phyloP scores from a whole-genome alignment of 2,888 invertebrate species.

The Polydrusus tereticollis region DNA sequence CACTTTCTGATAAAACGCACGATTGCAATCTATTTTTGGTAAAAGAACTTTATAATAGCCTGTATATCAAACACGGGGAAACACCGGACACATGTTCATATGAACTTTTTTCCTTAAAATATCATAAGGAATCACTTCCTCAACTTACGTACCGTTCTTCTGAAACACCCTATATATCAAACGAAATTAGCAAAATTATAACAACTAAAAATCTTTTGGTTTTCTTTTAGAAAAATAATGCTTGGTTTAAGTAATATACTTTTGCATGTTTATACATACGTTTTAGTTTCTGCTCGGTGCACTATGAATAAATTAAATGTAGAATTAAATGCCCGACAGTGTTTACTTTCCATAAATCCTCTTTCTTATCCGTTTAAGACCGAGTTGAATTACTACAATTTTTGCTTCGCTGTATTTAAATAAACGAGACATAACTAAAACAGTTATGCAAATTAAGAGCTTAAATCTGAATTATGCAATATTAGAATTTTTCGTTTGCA shows the following conservation, averaged over 20 bases:
- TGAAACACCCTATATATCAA: neutral
- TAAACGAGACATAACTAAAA: neutral
- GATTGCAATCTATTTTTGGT: too few relatives aligned
- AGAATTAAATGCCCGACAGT: conserved; percentile 10
- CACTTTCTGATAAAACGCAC: too few relatives aligned
- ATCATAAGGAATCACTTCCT: too few relatives aligned
- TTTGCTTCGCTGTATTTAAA: conserved; percentile 8
- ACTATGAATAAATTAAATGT: conserved; percentile 8
- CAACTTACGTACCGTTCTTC: too few relatives aligned
- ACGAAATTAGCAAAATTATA: neutral
- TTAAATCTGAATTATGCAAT: neutral
- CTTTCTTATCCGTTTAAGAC: neutral
- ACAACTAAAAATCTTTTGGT: neutral
- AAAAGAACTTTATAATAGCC: too few relatives aligned
- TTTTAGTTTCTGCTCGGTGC: conserved; percentile 7
- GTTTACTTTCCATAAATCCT: conserved; percentile 13
- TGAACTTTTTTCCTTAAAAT: too few relatives aligned
- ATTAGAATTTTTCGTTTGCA: neutral
- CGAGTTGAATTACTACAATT: conserved; percentile 6
- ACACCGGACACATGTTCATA: too few relatives aligned
- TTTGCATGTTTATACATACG: neutral
- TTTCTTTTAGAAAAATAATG: neutral
- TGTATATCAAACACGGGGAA: too few relatives aligned
- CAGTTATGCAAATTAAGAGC: neutral
- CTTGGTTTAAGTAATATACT: neutral